Evolutionary conservation across 1,140 invertebrate species (phyloP).

Genomic region (Mya arenaria): DNA sequence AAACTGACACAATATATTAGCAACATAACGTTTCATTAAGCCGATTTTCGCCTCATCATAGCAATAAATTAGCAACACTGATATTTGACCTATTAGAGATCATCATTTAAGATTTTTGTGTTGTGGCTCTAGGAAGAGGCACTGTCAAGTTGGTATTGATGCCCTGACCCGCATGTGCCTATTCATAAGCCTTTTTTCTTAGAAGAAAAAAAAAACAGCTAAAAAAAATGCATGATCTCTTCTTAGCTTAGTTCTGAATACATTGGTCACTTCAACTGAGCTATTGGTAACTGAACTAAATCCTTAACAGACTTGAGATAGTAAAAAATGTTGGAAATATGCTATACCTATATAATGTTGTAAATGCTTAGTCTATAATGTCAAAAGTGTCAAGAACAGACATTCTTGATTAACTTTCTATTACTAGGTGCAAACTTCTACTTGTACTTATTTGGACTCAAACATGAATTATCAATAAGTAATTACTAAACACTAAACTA

Average conservation of each 20-base stretch:
- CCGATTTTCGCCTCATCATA: slow-evolving; percentile 4
- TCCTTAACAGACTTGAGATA: slow-evolving; percentile 24
- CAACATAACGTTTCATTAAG: slow-evolving; percentile 3
- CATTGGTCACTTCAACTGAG: slow-evolving; percentile 20
- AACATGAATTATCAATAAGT: slow-evolving; percentile 9
- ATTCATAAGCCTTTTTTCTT: slow-evolving; percentile 17
- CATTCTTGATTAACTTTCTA: slow-evolving; percentile 16
- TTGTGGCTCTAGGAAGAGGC: slow-evolving; percentile 30
- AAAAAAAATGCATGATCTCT: background rate
- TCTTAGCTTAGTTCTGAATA: slow-evolving; percentile 31
- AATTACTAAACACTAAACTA: slow-evolving; percentile 23
- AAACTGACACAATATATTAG: too few relatives aligned
- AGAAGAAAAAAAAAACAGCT: background rate
- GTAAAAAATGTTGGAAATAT: slow-evolving; percentile 31
- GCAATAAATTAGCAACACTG: background rate
- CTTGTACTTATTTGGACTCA: slow-evolving; percentile 23
- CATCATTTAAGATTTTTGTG: slow-evolving; percentile 14
- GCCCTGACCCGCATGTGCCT: too few relatives aligned
- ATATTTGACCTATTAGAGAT: slow-evolving; percentile 22
- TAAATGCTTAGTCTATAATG: too few relatives aligned
- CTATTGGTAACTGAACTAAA: slow-evolving; percentile 22
- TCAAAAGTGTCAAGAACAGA: slow-evolving; percentile 34
- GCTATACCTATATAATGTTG: slow-evolving; percentile 19
- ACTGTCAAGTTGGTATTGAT: slow-evolving; percentile 33
- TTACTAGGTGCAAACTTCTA: background rate